Evolutionary conservation across 1,140 invertebrate species (phyloP).

Genomic region (Oppia nitens): DNA sequence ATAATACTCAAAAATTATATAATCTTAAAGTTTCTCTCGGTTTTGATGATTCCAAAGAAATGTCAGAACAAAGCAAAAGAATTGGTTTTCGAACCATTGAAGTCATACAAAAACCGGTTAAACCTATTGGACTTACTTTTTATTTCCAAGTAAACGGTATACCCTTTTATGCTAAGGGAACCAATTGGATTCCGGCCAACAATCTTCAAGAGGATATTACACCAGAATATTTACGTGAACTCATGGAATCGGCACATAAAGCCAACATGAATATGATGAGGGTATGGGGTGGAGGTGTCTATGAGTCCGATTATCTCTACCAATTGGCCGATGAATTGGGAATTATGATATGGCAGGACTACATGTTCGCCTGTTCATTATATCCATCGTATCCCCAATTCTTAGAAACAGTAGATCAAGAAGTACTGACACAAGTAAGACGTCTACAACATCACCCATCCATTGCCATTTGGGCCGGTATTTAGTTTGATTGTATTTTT

Average conservation of each 20-base stretch:
- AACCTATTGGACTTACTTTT: constrained; percentile 50
- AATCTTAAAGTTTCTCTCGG: constrained; percentile 6
- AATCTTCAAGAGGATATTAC: constrained; percentile 60
- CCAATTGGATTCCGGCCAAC: constrained; percentile 84
- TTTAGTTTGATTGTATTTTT: constrained; percentile 59
- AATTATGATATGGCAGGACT: constrained; percentile 41
- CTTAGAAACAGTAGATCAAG: constrained; percentile 48
- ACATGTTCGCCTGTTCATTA: constrained; percentile 94
- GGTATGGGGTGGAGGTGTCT: constrained; percentile 94
- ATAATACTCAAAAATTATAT: too few relatives aligned
- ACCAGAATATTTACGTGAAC: constrained; percentile 28
- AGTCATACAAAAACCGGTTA: constrained; percentile 30
- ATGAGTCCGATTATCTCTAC: constrained; percentile 88
- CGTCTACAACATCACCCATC: constrained; percentile 74
- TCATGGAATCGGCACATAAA: constrained; percentile 52
- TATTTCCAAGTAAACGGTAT: constrained; percentile 72
- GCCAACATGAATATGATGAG: constrained; percentile 84
- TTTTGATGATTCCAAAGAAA: constrained; percentile 19
- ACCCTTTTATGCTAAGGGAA: constrained; percentile 83
- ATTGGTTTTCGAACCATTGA: constrained; percentile 78
- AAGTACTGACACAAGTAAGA: constrained; percentile 64
- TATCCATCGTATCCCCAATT: constrained; percentile 64
- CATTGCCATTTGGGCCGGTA: constrained; percentile 41
- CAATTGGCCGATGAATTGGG: constrained; percentile 37
- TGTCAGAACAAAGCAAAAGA: constrained; percentile 28